Evolutionary conservation across 2,797 vertebrate species (phyloP).

Genomic region (Oreonectes daqikongensis): DNA sequence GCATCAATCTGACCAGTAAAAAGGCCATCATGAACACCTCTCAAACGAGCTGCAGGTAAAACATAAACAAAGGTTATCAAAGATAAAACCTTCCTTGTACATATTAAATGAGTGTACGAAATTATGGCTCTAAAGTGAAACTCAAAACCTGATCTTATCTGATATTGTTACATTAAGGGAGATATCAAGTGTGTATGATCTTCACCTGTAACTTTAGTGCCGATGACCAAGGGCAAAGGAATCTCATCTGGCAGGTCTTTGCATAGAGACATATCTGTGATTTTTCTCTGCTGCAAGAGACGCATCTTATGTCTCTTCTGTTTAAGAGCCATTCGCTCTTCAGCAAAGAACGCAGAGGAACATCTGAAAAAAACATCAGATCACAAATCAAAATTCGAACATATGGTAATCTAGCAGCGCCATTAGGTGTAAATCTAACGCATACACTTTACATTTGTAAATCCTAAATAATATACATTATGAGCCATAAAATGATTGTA

Average conservation of each 20-base stretch:
- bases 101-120: too few relatives aligned
- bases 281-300: conserved; percentile 92
- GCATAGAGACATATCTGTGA: conserved; percentile 92
- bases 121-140: neutral
- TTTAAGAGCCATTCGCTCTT: conserved; percentile 91
- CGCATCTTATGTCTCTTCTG: conserved; percentile 98
- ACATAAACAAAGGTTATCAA: neutral
- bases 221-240: conserved; percentile 94
- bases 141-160: neutral
- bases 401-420: neutral
- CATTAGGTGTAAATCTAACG: neutral
- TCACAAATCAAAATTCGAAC: neutral
- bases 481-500: neutral
- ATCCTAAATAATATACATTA: neutral
- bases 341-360: conserved; percentile 97
- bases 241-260: conserved; percentile 99
- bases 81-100: neutral
- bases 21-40: conserved; percentile 93
- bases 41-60: conserved; percentile 83
- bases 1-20: conserved; percentile 99
- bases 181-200: neutral
- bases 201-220: conserved; percentile 96
- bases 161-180: neutral
- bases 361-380: conserved; percentile 70
- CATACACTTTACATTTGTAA: neutral